Percentiles rank a stretch among this genome's conserved stretches.
Evolutionary conservation across 2,888 invertebrate species (phyloP).

Genomic region (Athrips mouffetella): DNA sequence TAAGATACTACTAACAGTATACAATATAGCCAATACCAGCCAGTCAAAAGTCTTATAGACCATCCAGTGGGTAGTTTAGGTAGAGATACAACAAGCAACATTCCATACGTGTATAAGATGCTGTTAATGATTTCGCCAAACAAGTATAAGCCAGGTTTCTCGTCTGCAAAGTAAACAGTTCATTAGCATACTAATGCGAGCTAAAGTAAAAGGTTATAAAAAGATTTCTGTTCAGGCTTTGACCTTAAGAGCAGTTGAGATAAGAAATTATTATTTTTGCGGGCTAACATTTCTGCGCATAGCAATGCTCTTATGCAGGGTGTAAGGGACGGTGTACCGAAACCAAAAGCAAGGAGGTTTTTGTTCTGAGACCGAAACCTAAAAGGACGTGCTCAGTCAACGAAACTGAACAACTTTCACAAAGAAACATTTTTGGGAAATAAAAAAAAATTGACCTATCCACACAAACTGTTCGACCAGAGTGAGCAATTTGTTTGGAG

Average conservation of each 20-base stretch:
- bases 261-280: too few species aligned
- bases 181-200: slow-evolving; percentile 14
- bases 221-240: slow-evolving; percentile 1
- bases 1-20: slow-evolving; percentile 88
- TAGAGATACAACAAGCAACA: slow-evolving; percentile 87
- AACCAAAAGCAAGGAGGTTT: too few species aligned
- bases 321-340: too few species aligned
- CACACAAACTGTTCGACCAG: too few species aligned
- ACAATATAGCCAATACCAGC: slow-evolving; percentile 93
- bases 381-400: too few species aligned
- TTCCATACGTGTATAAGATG: slow-evolving; percentile 87
- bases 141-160: slow-evolving; percentile 79
- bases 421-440: too few species aligned
- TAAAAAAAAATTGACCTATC: too few species aligned
- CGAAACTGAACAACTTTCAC: too few species aligned
- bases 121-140: slow-evolving; percentile 86
- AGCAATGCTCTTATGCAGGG: too few species aligned
- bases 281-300: too few species aligned
- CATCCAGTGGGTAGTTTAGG: slow-evolving; percentile 88
- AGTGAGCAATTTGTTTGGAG: too few species aligned
- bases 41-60: slow-evolving; percentile 88
- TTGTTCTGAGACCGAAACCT: too few species aligned
- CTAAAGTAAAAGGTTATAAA: background rate
- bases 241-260: background rate
- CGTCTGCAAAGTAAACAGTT: slow-evolving; percentile 49